Evolutionary conservation across 2,888 invertebrate species (phyloP).

Genomic region (Podotricha telesiphe): DNA sequence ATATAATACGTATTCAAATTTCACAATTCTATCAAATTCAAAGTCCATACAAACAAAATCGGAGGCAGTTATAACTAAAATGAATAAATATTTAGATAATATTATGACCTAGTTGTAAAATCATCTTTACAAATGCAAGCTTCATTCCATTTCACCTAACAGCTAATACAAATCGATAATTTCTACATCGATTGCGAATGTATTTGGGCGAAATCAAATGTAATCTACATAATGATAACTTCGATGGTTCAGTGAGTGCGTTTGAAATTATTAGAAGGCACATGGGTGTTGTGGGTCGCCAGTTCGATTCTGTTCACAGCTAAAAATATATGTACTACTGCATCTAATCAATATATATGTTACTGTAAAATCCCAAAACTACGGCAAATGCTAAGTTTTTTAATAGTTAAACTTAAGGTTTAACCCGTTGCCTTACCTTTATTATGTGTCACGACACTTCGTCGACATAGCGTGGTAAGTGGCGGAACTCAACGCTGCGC

Average conservation of each 20-base stretch:
- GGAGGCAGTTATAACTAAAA: neutral
- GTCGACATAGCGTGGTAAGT: too few species aligned
- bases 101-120: slow-evolving; percentile 8
- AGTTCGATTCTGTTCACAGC: too few species aligned
- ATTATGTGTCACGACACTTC: too few species aligned
- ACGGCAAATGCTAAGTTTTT: too few species aligned
- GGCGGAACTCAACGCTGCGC: too few species aligned
- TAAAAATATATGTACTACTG: too few species aligned
- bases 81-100: slow-evolving; percentile 1
- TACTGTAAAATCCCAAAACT: too few species aligned
- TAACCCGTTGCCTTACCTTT: too few species aligned
- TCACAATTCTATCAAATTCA: neutral
- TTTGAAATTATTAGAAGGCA: neutral
- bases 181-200: slow-evolving; percentile 8
- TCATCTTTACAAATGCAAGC: slow-evolving; percentile 11
- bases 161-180: slow-evolving; percentile 15
- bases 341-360: too few species aligned
- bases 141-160: slow-evolving; percentile 8
- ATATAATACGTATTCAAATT: too few species aligned
- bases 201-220: neutral
- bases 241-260: neutral
- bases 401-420: too few species aligned
- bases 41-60: slow-evolving; percentile 11
- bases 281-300: too few species aligned
- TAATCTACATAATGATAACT: slow-evolving; percentile 13